Evolutionary conservation across 2,797 vertebrate genomes (phyloP).

Genomic region (Oreonectes daqikongensis): DNA sequence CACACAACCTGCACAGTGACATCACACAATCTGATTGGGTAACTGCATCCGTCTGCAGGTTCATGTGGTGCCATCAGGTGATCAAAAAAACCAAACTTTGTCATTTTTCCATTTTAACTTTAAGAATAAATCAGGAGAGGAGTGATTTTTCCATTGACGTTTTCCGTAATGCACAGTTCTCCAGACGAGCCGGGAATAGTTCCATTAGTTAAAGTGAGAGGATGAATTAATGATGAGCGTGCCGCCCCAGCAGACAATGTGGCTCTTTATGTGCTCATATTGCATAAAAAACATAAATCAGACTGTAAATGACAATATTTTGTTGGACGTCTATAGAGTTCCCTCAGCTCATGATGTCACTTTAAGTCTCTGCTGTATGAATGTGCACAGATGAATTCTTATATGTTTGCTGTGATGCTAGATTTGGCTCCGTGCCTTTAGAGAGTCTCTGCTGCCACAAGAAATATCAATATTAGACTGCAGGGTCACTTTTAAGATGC

Average conservation of each 20-base stretch:
- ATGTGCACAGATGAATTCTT: slow-evolving; percentile 33
- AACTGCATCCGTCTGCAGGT: no score
- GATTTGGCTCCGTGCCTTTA: background rate
- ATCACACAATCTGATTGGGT: no score
- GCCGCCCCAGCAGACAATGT: slow-evolving; percentile 5
- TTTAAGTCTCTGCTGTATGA: slow-evolving; percentile 5
- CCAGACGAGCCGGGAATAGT: background rate
- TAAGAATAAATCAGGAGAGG: background rate
- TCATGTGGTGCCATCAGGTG: no score
- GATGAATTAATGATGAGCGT: slow-evolving; percentile 32
- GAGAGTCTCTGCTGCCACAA: background rate
- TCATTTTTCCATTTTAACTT: background rate
- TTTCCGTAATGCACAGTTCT: slow-evolving; percentile 15
- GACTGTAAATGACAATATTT: slow-evolving; percentile 16
- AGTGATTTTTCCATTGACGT: background rate
- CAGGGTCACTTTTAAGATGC: slow-evolving; percentile 6
- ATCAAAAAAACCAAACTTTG: background rate
- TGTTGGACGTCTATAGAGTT: slow-evolving; percentile 13
- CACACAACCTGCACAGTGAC: background rate
- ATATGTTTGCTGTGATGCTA: background rate
- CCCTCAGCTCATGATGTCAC: background rate
- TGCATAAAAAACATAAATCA: slow-evolving; percentile 32
- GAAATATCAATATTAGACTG: slow-evolving; percentile 16
- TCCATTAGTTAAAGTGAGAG: slow-evolving; percentile 22
- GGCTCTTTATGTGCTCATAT: slow-evolving; percentile 3